phyloP scores from a whole-genome alignment of 2,113 vertebrate species.

The Colinus virginianus region DNA sequence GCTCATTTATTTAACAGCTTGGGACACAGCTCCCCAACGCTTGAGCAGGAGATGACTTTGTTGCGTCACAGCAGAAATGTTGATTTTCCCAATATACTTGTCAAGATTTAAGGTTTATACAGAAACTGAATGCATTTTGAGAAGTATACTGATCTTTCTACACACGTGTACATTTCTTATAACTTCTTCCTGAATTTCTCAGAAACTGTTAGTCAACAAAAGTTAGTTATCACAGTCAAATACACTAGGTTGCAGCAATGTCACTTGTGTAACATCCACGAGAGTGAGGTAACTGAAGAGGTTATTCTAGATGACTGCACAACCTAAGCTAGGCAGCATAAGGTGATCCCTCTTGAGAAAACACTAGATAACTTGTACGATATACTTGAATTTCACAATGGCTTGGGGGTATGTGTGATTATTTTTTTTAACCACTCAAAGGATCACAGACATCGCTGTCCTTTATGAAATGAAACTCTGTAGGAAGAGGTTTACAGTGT shows the following conservation, averaged over 20 bases:
- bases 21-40: neutral
- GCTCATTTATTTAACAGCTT: neutral
- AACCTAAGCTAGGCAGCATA: neutral
- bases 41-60: neutral
- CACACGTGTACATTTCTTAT: neutral
- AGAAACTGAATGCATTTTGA: no score
- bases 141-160: neutral
- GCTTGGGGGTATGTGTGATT: neutral
- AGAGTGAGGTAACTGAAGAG: neutral
- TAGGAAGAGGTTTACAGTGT: neutral
- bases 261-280: neutral
- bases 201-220: neutral
- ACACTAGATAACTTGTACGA: neutral
- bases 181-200: neutral
- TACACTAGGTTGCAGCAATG: neutral
- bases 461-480: neutral
- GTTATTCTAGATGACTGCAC: neutral
- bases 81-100: neutral
- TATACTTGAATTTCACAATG: neutral
- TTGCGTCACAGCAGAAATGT: neutral
- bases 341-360: neutral
- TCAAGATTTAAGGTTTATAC: neutral
- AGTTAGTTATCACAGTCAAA: neutral
- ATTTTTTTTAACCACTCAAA: neutral
- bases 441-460: neutral